phyloP scores from a whole-genome alignment of 1,140 invertebrate genomes.

The Cardiocondyla obscurior region DNA sequence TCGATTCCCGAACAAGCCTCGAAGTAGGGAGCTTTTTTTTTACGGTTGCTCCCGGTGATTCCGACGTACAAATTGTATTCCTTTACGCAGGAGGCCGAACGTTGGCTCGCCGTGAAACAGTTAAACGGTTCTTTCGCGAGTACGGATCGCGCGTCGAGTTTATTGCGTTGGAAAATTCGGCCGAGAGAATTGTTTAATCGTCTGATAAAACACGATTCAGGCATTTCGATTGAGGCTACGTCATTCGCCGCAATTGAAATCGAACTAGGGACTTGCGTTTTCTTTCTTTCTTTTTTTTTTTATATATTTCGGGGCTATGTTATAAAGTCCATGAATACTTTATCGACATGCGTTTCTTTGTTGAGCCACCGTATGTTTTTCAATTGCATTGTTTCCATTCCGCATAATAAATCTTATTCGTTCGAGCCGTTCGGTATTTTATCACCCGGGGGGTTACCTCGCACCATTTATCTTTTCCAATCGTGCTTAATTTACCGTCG shows the following conservation, averaged over 20 bases:
- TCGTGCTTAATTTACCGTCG: slow-evolving; percentile 44
- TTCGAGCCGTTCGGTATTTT: slow-evolving; percentile 22
- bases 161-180: slow-evolving; percentile 9
- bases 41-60: background rate
- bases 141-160: background rate
- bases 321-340: background rate
- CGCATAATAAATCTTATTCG: slow-evolving; percentile 30
- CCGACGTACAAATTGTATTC: slow-evolving; percentile 27
- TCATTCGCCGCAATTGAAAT: slow-evolving; percentile 24
- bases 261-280: no score
- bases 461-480: slow-evolving; percentile 43
- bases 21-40: background rate
- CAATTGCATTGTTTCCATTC: slow-evolving; percentile 26
- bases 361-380: no score
- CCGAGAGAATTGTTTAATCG: slow-evolving; percentile 23
- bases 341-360: background rate
- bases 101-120: background rate
- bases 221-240: slow-evolving; percentile 9
- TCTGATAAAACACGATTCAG: slow-evolving; percentile 2
- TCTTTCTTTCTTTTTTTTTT: no score
- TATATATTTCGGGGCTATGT: background rate
- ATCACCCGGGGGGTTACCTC: background rate
- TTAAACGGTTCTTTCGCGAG: slow-evolving; percentile 14
- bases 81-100: background rate
- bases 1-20: background rate